Base-by-base conservation (phyloP, 2,797 vertebrate species). In the Crax fasciolata region DNA sequence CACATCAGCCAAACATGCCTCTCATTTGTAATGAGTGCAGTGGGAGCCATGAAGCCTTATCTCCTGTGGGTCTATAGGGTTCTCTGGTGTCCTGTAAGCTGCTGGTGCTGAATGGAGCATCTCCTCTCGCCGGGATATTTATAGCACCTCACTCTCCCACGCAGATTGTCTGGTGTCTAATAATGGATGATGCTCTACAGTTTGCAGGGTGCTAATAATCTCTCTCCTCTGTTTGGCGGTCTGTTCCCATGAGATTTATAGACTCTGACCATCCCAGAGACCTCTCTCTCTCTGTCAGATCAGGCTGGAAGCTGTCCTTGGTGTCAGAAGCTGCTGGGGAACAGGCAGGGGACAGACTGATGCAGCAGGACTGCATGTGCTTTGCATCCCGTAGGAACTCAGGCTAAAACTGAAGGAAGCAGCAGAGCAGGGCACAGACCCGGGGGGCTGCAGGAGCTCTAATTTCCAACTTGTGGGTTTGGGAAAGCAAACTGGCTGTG, bases 201-300 rank as follows among this genome's bases (percentile, higher is more conserved):
- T 91, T 94, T 86, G 83, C 76, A 86, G 88, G 85, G 90, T 90
- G 85, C 95, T 96, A 92, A 95, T 94, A 81, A 91, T 57, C 74
- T 70, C 76, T 96, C 71, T 93, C 72, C 49, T 92, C 89, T 78
- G 75, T 89, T 93, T 87, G 80, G 70, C 70, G 84, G 51, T 90
- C 79, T 81, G 62, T 63, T 94, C 51, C 70, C 30, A 5, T 84
- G 76, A 90, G 88, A 94, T 96, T 90, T 94, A 94, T 91, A 73
- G 83, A 48, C 76, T 83, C 91, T 83, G 89, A 49, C 75, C 91
- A 43, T 81, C 87, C 94, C 94, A 0, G 3, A 86, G 94, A 94
- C 85, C 91, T 94, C 91, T 70, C 73, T 61, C 4, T 74, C 90
- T 84, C 76, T 84, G 90, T 90, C 87, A 88, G 70, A 76, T 91